Base-by-base conservation (phyloP, 2,797 vertebrate species). In the Gambusia yucatana region DNA sequence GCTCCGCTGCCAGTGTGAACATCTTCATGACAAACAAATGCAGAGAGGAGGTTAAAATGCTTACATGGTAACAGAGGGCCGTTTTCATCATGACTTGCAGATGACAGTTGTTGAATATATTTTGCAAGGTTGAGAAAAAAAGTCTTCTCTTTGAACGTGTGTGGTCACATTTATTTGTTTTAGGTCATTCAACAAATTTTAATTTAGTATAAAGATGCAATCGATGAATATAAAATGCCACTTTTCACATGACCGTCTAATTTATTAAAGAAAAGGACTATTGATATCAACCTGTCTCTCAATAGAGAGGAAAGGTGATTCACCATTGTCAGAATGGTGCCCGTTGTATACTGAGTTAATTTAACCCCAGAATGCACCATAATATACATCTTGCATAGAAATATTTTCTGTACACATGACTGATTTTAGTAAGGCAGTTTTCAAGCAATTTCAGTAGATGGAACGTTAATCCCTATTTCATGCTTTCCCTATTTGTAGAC, bases 21-120 rank as follows among this genome's bases (percentile, higher is more conserved):
- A 75, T 82, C 74, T 84, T 76, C 22, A 74, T 2, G 14, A 63
- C 63, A 59, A 75, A 69, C 72, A 73, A 81, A 39, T 33, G 73
- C 75, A 63, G 73, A 55, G 44, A 80, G 77, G 52, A 85, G 16
- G 20, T 43, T 72, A 59, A 90, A 50, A 43, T 78, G 6, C 75
- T 71, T 76, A 77, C 82, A 39, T 28, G 61, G 59, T 83, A 85
- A 41, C 72, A 70, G 48, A 25, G n/a, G 75, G 76, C 33, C 43
- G 16, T 4, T 11, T 61, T 50, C 75, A 75, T 81, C 59, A n/a
- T 72, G 75, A 77, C 67, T 75, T 47, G 46, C 48, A 84, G 80
- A 82, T 22, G 22, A 50, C 6, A 50, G 48, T 50, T 50, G 46
- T 46, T 48, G 17, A 20, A 48, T 48, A 48, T 20, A 17, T 20